Percentiles rank a stretch among this genome's conserved stretches.
Evolutionary conservation across 2,113 vertebrate genomes (phyloP).

Genomic region (Oreochromis niloticus): DNA sequence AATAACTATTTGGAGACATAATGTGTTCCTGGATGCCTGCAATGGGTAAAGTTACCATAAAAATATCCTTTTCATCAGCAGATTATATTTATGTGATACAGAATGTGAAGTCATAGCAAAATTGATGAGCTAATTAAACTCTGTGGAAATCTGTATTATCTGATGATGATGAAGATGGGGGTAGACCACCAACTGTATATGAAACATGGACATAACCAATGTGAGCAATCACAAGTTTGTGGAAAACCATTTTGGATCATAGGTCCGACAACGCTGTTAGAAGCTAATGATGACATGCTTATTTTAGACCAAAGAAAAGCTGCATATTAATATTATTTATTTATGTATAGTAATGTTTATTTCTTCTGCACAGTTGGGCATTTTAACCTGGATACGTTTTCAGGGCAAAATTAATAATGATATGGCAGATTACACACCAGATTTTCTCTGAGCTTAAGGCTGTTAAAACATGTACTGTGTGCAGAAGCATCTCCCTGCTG

Average conservation of each 20-base stretch:
- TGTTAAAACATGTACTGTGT: neutral
- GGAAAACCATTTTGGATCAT: neutral
- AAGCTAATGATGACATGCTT: neutral
- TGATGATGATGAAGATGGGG: neutral
- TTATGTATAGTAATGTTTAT: neutral
- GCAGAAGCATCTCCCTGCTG: neutral
- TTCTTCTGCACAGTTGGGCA: neutral
- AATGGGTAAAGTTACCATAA: neutral
- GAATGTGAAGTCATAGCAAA: neutral
- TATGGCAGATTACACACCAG: neutral
- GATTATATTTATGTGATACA: neutral
- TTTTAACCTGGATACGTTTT: neutral
- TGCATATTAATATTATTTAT: neutral
- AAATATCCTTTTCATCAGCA: neutral
- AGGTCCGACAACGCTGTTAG: neutral
- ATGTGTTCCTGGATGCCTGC: neutral
- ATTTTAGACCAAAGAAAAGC: neutral
- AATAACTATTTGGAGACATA: neutral
- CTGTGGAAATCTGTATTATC: neutral
- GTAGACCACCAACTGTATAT: neutral
- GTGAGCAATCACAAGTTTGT: neutral
- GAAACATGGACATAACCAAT: neutral
- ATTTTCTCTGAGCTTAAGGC: neutral
- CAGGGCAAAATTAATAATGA: neutral
- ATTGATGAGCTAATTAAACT: neutral